Conservation (phyloP, 2,888 invertebrate genomes). For the Plebejus melissa region DNA sequence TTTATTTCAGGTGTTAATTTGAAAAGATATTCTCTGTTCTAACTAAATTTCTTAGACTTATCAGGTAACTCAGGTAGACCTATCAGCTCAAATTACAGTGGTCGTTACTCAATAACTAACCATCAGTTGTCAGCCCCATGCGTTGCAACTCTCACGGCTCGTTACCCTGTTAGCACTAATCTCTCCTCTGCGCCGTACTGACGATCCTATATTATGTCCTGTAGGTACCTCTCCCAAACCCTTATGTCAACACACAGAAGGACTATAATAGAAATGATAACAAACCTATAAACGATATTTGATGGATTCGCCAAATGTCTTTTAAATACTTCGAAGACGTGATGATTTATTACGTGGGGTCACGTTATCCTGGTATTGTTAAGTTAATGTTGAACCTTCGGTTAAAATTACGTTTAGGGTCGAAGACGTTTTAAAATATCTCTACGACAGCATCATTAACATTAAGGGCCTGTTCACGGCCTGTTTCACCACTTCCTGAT, state of each 20-base stretch:
- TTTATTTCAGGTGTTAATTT: no score
- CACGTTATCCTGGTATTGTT: neutral
- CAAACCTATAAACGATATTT: neutral
- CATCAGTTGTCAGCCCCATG: conserved; percentile 3
- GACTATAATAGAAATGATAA: neutral
- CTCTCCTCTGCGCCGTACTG: neutral
- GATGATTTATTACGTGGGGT: conserved; percentile 20
- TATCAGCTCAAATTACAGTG: neutral
- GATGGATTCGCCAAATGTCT: conserved; percentile 17
- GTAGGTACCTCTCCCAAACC: neutral
- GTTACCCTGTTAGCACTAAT: conserved; percentile 8
- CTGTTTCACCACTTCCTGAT: no score
- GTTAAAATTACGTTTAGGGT: neutral
- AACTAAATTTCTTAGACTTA: no score
- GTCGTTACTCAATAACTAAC: conserved; percentile 10
- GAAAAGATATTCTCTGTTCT: no score
- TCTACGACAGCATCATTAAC: no score
- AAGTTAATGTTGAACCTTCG: neutral
- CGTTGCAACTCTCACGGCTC: neutral
- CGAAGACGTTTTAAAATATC: neutral
- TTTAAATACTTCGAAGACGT: conserved; percentile 17
- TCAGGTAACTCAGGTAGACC: no score
- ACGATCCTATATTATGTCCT: neutral
- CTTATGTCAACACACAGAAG: neutral
- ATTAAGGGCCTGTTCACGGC: no score